Conservation (phyloP, 2,797 vertebrate genomes). For the Rhynchonycteris naso region DNA sequence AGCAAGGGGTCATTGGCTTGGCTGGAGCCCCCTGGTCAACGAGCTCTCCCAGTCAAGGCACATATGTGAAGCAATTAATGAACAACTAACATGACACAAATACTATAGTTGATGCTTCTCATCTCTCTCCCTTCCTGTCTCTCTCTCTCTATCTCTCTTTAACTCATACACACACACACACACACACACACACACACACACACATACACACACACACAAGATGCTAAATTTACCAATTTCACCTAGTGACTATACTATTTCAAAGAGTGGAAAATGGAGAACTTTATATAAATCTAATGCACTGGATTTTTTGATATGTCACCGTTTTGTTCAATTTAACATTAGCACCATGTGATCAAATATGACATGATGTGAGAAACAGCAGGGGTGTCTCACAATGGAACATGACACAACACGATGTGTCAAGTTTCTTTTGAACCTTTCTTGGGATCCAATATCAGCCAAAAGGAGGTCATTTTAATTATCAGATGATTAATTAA, state of each 20-base stretch:
- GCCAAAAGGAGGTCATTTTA: conserved; percentile 88
- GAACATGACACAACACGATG: conserved; percentile 85
- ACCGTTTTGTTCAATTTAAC: not conserved
- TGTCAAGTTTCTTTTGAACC: conserved; percentile 86
- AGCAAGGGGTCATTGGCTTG: no score
- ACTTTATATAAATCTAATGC: not conserved
- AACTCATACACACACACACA: no score
- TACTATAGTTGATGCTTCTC: no score
- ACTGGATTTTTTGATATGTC: not conserved
- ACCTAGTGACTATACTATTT: not conserved
- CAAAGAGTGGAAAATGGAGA: not conserved
- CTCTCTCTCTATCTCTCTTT: no score
- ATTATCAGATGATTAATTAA: conserved; percentile 89
- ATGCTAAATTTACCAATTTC: not conserved
- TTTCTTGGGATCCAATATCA: conserved; percentile 84
- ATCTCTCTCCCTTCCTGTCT: no score
- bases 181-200: no score
- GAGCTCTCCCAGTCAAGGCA: no score
- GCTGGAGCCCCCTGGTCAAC: no score
- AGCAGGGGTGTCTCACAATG: conserved; percentile 77
- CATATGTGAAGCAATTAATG: no score
- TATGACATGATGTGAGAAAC: conserved; percentile 80
- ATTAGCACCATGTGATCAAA: conserved; percentile 71
- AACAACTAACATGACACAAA: no score
- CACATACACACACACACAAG: not conserved